Evolutionary conservation across 35 echinoderm and acorn worm genomes (phyloP), one percentile per base, ranked within the genome.

Genomic region (Heliocidaris tuberculata): DNA sequence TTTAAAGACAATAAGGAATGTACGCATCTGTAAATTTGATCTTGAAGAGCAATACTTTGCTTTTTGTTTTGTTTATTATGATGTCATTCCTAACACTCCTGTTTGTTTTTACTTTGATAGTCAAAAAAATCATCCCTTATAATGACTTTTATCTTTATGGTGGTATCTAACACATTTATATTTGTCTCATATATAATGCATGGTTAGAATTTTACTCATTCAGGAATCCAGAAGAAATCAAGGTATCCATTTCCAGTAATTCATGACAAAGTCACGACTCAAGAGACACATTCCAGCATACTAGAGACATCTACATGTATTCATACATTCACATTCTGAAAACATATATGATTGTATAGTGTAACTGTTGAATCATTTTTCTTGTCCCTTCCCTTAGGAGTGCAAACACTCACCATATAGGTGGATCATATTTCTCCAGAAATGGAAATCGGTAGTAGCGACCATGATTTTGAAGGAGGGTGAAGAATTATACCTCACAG

Each of bases 361-460:
- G 65, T 78, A 78, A 78, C 65, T 78, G 65, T 78, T 78, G 65
- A 78, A 78, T 78, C 65, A 78, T 78, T 78, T 78, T 78, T 7
- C 19, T 27, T 78, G 65, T 78, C 27, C 65, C 65, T 1, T 78
- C 65, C 65, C 65, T n/a, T 6, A 78, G 65, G 65, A n/a, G 19
- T n/a, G 19, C 65, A 78, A 78, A n/a, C 65, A 78, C 65, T 78
- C 65, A 9, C 65, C 21, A 78, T 78, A 19, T n/a, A 78, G 65
- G 2, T 7, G 27, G 65, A 78, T 78, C 65, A 78, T 19, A 21
- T 78, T 78, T 24, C 65, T 78, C 27, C 21, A 78, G 13, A 27
- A 4, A 70, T 70, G 24, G 65, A 21, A 19, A 78, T 78, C 27
- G 65, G 65, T 78, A 78, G 65, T 78, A 17, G 21, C 15, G 65